Evolutionary conservation across 2,797 vertebrate genomes (phyloP).

Genomic region (Hylomyscus alleni): DNA sequence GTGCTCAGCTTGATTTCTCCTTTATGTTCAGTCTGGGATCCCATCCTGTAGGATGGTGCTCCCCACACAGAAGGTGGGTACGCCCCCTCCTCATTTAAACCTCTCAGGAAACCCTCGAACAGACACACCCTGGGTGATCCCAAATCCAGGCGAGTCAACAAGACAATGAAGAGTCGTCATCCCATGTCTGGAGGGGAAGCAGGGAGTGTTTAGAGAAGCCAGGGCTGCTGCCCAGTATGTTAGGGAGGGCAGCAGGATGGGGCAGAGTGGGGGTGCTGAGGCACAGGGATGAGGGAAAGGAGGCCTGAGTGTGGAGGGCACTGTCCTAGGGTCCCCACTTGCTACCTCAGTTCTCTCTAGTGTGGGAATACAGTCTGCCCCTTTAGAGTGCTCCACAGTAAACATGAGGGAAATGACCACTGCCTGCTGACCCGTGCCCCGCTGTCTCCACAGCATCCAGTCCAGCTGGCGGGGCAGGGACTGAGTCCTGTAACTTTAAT

Average conservation of each 20-base stretch:
- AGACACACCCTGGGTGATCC: neutral
- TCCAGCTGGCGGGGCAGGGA: too few species aligned
- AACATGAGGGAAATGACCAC: rapidly evolving
- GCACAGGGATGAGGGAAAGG: neutral
- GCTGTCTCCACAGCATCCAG: too few species aligned
- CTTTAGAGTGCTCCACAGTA: neutral
- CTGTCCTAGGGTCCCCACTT: neutral
- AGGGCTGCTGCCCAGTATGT: neutral
- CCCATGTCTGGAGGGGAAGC: neutral
- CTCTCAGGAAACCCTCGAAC: neutral
- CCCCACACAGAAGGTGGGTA: too few species aligned
- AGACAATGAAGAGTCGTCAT: neutral
- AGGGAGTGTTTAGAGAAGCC: neutral
- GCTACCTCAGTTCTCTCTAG: neutral
- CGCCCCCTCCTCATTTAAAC: neutral
- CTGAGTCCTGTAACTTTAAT: too few species aligned
- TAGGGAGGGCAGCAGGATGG: neutral
- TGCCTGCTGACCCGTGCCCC: neutral
- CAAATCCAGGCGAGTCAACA: neutral
- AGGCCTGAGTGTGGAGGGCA: too few species aligned
- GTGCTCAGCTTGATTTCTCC: neutral
- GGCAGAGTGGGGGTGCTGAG: neutral
- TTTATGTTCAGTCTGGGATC: neutral
- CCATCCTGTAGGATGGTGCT: neutral
- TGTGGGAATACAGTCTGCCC: neutral